A percentile compares a stretch with the other conserved stretches of the same genome.
Evolutionary conservation across 1,140 invertebrate genomes (phyloP).

Genomic region (Rhagoletis zephyria): DNA sequence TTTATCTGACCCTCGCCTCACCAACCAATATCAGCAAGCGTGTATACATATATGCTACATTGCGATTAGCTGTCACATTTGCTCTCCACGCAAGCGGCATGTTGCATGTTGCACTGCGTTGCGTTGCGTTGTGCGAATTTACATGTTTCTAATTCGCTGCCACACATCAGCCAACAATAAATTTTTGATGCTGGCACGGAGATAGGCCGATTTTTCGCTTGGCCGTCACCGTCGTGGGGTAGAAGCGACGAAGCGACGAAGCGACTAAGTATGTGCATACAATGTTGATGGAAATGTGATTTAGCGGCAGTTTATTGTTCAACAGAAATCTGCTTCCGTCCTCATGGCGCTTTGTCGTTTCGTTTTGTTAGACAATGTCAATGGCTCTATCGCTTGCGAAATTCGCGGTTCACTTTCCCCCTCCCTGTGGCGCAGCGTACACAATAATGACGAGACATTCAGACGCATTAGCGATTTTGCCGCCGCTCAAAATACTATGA

Average conservation of each 20-base stretch:
- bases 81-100: not conserved
- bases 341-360: too few species aligned
- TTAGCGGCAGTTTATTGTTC: constrained; percentile 19
- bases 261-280: not conserved
- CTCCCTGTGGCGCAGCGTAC: not conserved
- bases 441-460: constrained; percentile 18
- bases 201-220: constrained; percentile 11
- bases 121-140: constrained; percentile 7
- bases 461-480: constrained; percentile 30
- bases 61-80: not conserved
- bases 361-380: constrained; percentile 29
- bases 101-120: constrained; percentile 8
- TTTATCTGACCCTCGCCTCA: not conserved
- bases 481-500: constrained; percentile 1
- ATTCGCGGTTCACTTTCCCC: not conserved
- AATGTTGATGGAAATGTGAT: constrained; percentile 32
- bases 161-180: constrained; percentile 22
- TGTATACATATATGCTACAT: not conserved
- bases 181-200: not conserved
- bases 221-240: not conserved
- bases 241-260: not conserved
- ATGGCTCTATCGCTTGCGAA: not conserved
- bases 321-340: constrained; percentile 32
- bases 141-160: constrained; percentile 36
- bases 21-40: not conserved